Evolutionary conservation across 2,797 vertebrate species (phyloP), one percentile per base, ranked within the genome.

Genomic region (Kryptopterus vitreolus): DNA sequence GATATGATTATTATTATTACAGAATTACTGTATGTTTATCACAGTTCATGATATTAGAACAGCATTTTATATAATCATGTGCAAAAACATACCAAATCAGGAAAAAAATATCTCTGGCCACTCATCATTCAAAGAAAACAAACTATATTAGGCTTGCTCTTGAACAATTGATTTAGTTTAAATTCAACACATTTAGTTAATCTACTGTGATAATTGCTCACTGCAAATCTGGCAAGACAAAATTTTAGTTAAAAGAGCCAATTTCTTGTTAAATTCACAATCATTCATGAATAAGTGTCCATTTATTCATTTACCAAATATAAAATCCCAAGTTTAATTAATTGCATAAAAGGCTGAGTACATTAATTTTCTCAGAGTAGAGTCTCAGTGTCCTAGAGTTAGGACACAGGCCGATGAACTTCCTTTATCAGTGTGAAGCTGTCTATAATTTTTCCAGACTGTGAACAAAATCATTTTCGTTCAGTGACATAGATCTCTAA

Each of bases 361-460:
- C 48, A 11, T 35, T 33, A 22, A 35, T 43, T 50, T 77, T 80
- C 50, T 31, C 66, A 77, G 78, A 63, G 52, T 7, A 1, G 11
- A 12, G n/a, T n/a, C n/a, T n/a, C 46, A 61, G 61, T n/a, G 74
- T 87, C 78, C 79, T 93, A 96, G 72, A 87, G 83, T 92, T 95
- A 95, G 77, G 90, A 88, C 74, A 87, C 86, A 22, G 86, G 88
- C 66, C 92, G 90, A 0, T 92, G 92, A 59, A 90, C 87, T 3
- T 95, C 92, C 85, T 96, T 95, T 84, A 96, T 92, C 86, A 96
- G 81, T 94, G 94, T 96, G 61, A 95, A 83, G 78, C 92, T 93
- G 77, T 97, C 96, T 76, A 96, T 95, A 46, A 96, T 94, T 86
- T 94, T 93, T 26, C 96, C 96, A 22, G 94, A 85, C 96, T 97